Evolutionary conservation across 2,113 vertebrate genomes (phyloP).

Genomic region (Colossoma macropomum): DNA sequence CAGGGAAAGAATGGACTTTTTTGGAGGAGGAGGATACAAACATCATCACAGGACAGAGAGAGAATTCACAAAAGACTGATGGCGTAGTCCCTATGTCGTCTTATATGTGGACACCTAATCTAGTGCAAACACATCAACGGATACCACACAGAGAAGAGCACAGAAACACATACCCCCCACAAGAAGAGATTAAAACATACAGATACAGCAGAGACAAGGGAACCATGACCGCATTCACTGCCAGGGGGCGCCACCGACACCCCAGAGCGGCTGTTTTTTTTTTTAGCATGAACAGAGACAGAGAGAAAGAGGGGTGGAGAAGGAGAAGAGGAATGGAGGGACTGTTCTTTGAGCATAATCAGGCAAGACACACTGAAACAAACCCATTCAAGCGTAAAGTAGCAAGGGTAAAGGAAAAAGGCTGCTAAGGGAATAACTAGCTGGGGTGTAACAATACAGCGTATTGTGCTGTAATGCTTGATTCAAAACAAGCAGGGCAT

Average conservation of each 20-base stretch:
- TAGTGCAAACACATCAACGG: slow-evolving; percentile 38
- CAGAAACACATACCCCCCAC: slow-evolving; percentile 23
- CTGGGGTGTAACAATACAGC: not conserved
- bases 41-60: slow-evolving; percentile 23
- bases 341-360: not conserved
- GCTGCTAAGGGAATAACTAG: not conserved
- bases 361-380: not conserved
- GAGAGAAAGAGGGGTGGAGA: slow-evolving; percentile 18
- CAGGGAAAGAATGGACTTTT: slow-evolving; percentile 49
- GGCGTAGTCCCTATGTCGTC: slow-evolving; percentile 8
- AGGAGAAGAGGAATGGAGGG: slow-evolving; percentile 3
- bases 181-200: slow-evolving; percentile 29
- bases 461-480: too few relatives aligned
- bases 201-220: slow-evolving; percentile 19
- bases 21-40: slow-evolving; percentile 39
- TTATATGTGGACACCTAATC: slow-evolving; percentile 60
- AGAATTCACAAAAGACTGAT: slow-evolving; percentile 35
- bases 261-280: slow-evolving; percentile 60
- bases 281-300: slow-evolving; percentile 4
- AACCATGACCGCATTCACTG: slow-evolving; percentile 42
- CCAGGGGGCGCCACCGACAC: slow-evolving; percentile 63
- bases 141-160: slow-evolving; percentile 37
- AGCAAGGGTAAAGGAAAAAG: slow-evolving; percentile 1
- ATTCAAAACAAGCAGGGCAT: not conserved
- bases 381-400: slow-evolving; percentile 12